Conservation (phyloP, 2,888 invertebrate species). For the Pteria penguin region DNA sequence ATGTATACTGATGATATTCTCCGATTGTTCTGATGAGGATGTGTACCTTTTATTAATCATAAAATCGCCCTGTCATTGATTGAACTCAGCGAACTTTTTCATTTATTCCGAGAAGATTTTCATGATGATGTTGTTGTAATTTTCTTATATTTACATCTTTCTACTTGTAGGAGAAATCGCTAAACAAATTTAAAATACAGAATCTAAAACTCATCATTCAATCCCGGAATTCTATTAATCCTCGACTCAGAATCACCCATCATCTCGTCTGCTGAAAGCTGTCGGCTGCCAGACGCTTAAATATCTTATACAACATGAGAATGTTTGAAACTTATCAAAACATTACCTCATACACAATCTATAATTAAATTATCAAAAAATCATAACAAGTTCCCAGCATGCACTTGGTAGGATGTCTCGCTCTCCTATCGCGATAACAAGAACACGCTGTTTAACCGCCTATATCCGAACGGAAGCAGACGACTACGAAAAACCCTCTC, state of each 20-base stretch:
- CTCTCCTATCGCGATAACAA: slow-evolving; percentile 14
- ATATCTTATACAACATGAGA: neutral
- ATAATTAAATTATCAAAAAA: slow-evolving; percentile 3
- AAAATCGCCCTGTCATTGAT: no score
- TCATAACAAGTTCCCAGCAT: slow-evolving; percentile 12
- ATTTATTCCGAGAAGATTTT: no score
- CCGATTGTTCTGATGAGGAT: no score
- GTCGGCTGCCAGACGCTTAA: neutral
- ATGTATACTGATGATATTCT: no score
- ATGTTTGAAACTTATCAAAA: slow-evolving; percentile 2
- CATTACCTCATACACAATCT: slow-evolving; percentile 1
- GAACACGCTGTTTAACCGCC: slow-evolving; percentile 27
- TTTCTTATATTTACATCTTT: no score
- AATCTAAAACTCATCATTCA: no score
- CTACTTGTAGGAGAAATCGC: no score
- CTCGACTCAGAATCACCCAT: neutral
- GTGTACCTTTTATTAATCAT: no score
- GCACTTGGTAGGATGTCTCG: slow-evolving; percentile 1
- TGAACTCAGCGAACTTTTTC: no score
- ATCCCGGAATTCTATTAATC: neutral
- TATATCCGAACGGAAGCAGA: slow-evolving; percentile 7
- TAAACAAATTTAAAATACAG: no score
- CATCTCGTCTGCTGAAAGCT: neutral
- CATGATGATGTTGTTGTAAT: no score
- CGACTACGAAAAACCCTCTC: slow-evolving; percentile 4